These are phyloP conservation scores for Heterodera carotae DNA, from an alignment of 1,140 invertebrate genomes.

Conservation along the genomic window DNA sequence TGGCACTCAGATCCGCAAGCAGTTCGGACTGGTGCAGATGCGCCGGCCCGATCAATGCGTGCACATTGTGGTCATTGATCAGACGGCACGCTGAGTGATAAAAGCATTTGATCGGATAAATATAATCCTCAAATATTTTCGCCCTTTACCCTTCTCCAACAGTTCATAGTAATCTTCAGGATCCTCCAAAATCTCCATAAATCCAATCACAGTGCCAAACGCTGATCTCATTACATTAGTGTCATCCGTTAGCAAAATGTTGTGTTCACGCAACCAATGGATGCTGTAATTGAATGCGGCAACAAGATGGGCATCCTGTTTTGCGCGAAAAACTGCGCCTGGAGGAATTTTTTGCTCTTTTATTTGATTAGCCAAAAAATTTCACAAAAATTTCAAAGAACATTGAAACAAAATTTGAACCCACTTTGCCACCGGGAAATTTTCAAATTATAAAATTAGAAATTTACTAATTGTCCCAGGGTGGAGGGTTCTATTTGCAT, in stretches of 20 bases:
- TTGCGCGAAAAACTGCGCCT: conserved; percentile 60
- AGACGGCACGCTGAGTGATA: conserved; percentile 55
- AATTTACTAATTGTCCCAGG: no score
- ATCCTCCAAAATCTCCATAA: conserved; percentile 39
- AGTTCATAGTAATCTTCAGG: conserved; percentile 52
- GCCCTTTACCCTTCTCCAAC: conserved; percentile 41
- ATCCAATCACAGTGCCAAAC: conserved; percentile 23
- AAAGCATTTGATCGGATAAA: conserved; percentile 6
- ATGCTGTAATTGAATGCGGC: conserved; percentile 59
- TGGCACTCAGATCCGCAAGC: conserved; percentile 38
- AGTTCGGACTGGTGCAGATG: conserved; percentile 50
- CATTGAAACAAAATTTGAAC: no score
- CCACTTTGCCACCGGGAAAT: no score
- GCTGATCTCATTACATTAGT: not conserved
- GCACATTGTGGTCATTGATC: conserved; percentile 54
- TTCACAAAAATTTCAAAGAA: no score
- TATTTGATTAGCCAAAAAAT: no score
- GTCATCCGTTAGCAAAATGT: not conserved
- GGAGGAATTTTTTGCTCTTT: no score
- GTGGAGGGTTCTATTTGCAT: no score
- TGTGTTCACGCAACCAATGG: conserved; percentile 56
- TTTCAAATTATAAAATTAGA: no score
- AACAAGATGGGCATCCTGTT: conserved; percentile 60
- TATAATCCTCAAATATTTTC: conserved; percentile 15
- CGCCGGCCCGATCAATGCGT: conserved; percentile 56